A percentile compares a stretch with the other conserved stretches of the same genome.
Conservation (phyloP, 2,797 vertebrate genomes). For the Aldrovandia affinis region DNA sequence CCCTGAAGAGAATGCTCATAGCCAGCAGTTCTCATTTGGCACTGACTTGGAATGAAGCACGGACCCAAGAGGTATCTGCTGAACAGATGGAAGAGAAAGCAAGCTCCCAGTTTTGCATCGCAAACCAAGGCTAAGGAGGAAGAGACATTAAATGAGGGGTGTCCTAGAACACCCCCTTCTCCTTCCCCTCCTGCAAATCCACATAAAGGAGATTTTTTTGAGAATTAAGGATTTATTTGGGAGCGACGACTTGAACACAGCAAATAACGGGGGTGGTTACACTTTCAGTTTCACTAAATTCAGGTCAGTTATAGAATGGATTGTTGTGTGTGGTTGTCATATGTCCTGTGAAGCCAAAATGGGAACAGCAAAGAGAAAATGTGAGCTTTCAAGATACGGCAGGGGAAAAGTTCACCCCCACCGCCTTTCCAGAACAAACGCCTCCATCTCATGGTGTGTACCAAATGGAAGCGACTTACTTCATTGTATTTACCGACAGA, state of each 20-base stretch:
- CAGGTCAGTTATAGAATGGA: neutral
- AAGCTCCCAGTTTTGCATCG: neutral
- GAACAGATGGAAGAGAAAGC: conserved; percentile 6
- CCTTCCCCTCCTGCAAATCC: neutral
- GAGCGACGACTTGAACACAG: neutral
- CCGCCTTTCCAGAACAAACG: neutral
- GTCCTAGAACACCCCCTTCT: too few species aligned
- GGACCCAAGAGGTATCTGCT: neutral
- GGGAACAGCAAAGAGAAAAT: neutral
- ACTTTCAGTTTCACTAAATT: too few species aligned
- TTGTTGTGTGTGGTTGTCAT: neutral
- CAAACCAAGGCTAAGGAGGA: neutral
- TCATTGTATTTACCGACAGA: neutral
- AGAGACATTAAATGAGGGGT: neutral
- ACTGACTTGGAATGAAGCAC: neutral
- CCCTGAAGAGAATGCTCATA: neutral
- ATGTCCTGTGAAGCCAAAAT: neutral
- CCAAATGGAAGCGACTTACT: neutral
- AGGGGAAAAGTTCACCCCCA: neutral
- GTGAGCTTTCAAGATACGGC: neutral
- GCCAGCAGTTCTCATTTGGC: neutral
- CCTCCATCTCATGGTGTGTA: neutral
- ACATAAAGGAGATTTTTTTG: neutral
- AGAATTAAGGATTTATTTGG: neutral
- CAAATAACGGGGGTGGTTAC: neutral